Evolutionary conservation across 2,797 vertebrate genomes (phyloP), one percentile per base, ranked within the genome.

Genomic region (Sandelia bainsii): DNA sequence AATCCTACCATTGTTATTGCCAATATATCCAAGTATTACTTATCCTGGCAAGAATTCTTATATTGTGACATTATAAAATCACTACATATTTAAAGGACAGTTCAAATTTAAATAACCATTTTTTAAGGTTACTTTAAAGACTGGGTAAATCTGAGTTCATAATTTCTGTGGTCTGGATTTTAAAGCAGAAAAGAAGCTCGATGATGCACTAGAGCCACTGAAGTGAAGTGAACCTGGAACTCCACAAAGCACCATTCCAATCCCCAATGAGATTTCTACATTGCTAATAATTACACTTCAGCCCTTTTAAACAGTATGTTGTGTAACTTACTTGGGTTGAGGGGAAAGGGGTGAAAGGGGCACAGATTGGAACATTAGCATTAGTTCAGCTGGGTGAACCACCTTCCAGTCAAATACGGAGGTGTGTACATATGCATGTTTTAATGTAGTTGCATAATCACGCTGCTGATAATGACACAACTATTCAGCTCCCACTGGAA

Each of bases 351-450:
- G 54, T 32, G 7, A 32, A 32, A 32, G 29, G 5, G 29, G 29
- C 65, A 65, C 80, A 79, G 52, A 73, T 57, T 79, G 74, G 64
- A 68, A 72, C 76, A 80, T 83, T 82, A 78, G 75, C 79, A 77
- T 82, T 61, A 81, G 73, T 83, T 86, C 83, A 64, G 62, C 77
- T 69, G 54, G 53, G 45, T 66, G 61, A 70, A 51, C 52, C 11
- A 20, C 75, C 84, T 80, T 62, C 69, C 5, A 44, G 73, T 61
- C 58, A 65, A 58, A 66, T 40, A 51, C 40, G 52, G 64, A 76
- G 32, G 62, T 65, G 46, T 71, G 75, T 75, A 74, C 40, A 63
- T 48, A n/a, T 69, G 56, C 60, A 27, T 75, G 63, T 67, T 67
- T 67, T 77, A 50, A 69, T 66, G 34, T 51, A 64, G 46, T 70